Conservation (phyloP, 2,113 vertebrate species). For the Athene cunicularia region DNA sequence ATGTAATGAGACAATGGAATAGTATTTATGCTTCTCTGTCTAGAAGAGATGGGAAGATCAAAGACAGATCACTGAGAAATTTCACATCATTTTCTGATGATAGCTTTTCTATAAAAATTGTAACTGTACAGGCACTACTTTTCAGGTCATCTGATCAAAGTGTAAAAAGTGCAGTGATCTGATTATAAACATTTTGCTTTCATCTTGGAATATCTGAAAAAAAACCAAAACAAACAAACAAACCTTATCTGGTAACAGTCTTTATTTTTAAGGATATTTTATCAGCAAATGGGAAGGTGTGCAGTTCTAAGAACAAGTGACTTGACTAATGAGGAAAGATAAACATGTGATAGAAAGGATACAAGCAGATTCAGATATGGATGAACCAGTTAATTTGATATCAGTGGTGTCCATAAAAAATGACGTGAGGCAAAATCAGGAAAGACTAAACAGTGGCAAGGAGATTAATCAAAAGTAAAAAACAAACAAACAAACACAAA, state of each 20-base stretch:
- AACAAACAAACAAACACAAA: background rate
- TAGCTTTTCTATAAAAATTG: background rate
- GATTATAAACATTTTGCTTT: background rate
- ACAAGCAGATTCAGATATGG: background rate
- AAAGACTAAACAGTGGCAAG: background rate
- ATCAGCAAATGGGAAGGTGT: background rate
- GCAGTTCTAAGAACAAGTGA: background rate
- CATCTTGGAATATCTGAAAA: background rate
- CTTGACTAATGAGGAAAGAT: background rate
- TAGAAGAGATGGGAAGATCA: background rate
- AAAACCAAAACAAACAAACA: background rate
- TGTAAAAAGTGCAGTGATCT: background rate
- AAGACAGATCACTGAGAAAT: background rate
- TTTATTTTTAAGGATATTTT: background rate
- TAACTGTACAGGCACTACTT: background rate
- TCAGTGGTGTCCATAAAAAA: background rate
- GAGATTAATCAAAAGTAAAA: background rate
- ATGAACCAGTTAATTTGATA: accelerated
- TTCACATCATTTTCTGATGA: background rate
- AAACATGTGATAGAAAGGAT: background rate
- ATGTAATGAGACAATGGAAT: background rate
- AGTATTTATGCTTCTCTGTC: background rate
- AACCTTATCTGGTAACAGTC: background rate
- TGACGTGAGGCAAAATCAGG: background rate
- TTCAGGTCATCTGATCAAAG: background rate